Evolutionary conservation across 2,113 vertebrate genomes (phyloP).

Genomic region (Zonotrichia leucophrys): DNA sequence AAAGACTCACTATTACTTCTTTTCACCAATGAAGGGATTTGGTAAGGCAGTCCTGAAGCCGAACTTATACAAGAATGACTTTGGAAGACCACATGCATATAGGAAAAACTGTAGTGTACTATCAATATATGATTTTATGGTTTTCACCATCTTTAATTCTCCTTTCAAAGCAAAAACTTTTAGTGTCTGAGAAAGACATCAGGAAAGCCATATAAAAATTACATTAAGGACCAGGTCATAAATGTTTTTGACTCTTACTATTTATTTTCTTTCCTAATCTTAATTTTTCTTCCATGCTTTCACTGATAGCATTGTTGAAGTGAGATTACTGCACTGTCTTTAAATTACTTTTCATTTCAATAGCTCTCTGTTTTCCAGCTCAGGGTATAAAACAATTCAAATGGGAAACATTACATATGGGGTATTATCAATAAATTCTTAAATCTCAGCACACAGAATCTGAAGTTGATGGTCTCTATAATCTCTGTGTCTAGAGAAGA

Average conservation of each 20-base stretch:
- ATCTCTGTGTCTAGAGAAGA: neutral
- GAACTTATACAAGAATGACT: neutral
- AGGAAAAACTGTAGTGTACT: neutral
- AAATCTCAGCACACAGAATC: neutral
- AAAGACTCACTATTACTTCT: neutral
- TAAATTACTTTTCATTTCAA: neutral
- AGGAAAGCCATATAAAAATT: neutral
- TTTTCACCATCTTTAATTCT: neutral
- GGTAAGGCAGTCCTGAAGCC: neutral
- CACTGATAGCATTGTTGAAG: neutral
- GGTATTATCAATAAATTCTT: neutral
- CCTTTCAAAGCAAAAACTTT: neutral
- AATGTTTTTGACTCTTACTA: neutral
- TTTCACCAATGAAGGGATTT: neutral
- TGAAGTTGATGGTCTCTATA: neutral
- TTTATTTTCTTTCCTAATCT: neutral
- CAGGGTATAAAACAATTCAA: neutral
- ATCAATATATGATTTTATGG: neutral
- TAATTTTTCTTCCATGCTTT: neutral
- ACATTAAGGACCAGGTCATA: neutral
- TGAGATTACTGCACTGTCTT: neutral
- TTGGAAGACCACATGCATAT: neutral
- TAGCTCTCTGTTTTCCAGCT: neutral
- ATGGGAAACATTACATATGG: neutral
- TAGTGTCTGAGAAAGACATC: neutral